These are phyloP conservation scores for Cynodonichthys magdalenae DNA, from an alignment of 2,797 vertebrate species.

Conservation along the genomic window DNA sequence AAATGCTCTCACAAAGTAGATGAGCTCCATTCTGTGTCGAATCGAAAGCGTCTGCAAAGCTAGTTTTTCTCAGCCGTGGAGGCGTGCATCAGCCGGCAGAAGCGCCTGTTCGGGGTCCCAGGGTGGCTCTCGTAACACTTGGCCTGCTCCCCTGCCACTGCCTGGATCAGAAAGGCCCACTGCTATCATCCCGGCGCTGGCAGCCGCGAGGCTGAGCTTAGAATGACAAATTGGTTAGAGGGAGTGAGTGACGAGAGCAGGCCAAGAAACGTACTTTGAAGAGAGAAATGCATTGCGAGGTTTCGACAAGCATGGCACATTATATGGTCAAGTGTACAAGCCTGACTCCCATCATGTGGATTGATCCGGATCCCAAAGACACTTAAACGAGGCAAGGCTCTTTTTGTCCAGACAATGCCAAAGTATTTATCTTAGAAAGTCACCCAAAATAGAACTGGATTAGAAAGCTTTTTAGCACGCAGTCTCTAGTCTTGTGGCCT, in stretches of 20 bases:
- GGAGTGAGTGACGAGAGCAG: conserved; percentile 72
- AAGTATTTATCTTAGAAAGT: conserved; percentile 77
- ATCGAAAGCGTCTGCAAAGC: conserved; percentile 80
- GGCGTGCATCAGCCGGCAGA: conserved; percentile 80
- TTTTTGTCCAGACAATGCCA: conserved; percentile 72
- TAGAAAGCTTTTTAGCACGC: conserved; percentile 64
- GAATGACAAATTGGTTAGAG: conserved; percentile 87
- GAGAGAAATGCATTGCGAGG: conserved; percentile 72
- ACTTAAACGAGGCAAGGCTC: conserved; percentile 65
- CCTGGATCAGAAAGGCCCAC: conserved; percentile 83
- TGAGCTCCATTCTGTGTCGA: conserved; percentile 78
- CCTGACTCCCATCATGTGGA: conserved; percentile 63
- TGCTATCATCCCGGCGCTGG: conserved; percentile 83
- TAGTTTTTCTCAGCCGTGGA: conserved; percentile 76
- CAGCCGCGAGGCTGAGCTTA: conserved; percentile 76
- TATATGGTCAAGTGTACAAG: conserved; percentile 79
- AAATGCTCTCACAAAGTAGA: conserved; percentile 71
- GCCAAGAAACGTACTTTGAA: conserved; percentile 84
- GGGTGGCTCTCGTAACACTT: conserved; percentile 82
- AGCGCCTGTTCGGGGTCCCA: conserved; percentile 75
- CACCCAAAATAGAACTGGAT: conserved; percentile 75
- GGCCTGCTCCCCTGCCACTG: conserved; percentile 82
- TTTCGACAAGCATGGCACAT: conserved; percentile 74
- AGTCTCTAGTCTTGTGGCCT: conserved; percentile 67
- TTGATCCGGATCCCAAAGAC: conserved; percentile 76